A percentile compares a stretch with the other conserved stretches of the same genome.
Conservation (phyloP, 2,888 invertebrate genomes). For the Ecdyonurus torrentis region DNA sequence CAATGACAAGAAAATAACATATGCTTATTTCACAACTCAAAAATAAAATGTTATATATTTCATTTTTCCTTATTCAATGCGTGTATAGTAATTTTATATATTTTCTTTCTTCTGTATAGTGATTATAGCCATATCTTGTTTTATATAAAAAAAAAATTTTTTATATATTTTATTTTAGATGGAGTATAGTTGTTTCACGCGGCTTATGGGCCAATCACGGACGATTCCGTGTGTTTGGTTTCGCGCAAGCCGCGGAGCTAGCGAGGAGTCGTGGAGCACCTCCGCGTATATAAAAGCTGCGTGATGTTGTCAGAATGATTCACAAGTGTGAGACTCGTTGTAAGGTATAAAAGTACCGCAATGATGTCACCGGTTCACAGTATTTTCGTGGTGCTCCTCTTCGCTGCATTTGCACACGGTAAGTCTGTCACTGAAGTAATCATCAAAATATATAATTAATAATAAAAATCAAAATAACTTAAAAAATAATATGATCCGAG, state of each 20-base stretch:
- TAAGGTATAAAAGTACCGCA: neutral
- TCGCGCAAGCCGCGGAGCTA: neutral
- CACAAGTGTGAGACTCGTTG: neutral
- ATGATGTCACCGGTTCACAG: neutral
- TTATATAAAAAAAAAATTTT: no score
- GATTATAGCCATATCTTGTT: no score
- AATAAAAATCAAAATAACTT: neutral
- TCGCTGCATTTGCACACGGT: neutral
- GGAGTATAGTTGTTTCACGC: neutral
- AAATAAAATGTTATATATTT: neutral
- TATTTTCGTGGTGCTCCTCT: neutral
- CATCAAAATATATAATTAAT: neutral
- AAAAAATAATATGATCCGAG: neutral
- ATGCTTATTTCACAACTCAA: no score
- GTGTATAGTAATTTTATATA: neutral
- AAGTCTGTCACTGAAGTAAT: neutral
- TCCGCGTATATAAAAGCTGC: constrained; percentile 2
- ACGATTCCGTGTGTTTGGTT: neutral
- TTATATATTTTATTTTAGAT: no score
- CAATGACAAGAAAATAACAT: no score
- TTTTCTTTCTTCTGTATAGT: neutral
- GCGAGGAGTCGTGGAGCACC: no score
- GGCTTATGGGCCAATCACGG: neutral
- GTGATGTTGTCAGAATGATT: neutral
- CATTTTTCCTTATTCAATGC: neutral